A percentile compares a stretch with the other conserved stretches of the same genome.
phyloP scores from a whole-genome alignment of 2,113 vertebrate genomes.

The Circaetus cinerascens region DNA sequence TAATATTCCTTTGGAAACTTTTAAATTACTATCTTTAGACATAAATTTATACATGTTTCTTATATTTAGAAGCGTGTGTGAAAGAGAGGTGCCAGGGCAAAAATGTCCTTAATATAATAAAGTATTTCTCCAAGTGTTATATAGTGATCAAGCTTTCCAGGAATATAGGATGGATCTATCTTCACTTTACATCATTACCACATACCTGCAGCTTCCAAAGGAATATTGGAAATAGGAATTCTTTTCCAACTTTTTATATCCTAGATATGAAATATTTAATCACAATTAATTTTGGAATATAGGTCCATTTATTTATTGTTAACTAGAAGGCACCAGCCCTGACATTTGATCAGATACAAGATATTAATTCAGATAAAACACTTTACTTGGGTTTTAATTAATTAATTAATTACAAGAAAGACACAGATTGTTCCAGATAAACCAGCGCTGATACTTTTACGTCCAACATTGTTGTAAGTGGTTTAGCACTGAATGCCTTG shows the following conservation, averaged over 20 bases:
- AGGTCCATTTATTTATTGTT: not conserved
- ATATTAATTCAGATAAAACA: not conserved
- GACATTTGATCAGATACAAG: not conserved
- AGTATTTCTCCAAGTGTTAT: not conserved
- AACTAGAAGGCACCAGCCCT: not conserved
- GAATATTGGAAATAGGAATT: not conserved
- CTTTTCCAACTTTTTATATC: not conserved
- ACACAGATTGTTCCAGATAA: not conserved
- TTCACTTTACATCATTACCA: not conserved
- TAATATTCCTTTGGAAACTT: not conserved
- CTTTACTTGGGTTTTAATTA: not conserved
- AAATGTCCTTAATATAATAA: not conserved
- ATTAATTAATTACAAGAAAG: not conserved
- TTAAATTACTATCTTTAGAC: not conserved
- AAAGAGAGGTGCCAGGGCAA: not conserved
- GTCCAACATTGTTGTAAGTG: not conserved
- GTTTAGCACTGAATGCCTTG: not conserved
- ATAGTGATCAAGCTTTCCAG: not conserved
- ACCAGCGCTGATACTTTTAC: not conserved
- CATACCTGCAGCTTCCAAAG: not conserved
- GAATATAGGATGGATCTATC: not conserved
- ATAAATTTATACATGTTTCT: not conserved
- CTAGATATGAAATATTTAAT: not conserved
- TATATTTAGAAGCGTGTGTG: not conserved
- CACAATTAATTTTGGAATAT: not conserved